Conservation (phyloP, 2,113 vertebrate genomes). For the Pachyramphus minor region DNA sequence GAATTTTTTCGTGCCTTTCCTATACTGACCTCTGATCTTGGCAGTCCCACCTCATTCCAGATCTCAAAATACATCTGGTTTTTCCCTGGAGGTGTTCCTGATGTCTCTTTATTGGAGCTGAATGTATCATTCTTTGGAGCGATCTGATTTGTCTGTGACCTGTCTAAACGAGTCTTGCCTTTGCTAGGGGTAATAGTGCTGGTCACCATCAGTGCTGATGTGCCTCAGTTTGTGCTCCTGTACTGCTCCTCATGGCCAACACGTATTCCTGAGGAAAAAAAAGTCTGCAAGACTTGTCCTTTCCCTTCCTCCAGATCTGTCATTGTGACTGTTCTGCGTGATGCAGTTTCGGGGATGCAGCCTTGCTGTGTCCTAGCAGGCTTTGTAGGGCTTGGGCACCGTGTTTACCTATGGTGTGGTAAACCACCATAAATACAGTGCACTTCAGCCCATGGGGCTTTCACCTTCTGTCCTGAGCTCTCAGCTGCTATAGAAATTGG, state of each 20-base stretch:
- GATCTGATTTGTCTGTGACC: neutral
- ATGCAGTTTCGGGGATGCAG: neutral
- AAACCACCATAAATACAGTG: neutral
- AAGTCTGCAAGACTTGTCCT: neutral
- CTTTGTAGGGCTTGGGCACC: neutral
- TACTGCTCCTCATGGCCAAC: neutral
- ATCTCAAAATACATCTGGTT: neutral
- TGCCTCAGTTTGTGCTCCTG: neutral
- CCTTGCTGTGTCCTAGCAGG: neutral
- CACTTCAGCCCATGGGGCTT: neutral
- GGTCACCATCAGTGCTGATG: neutral
- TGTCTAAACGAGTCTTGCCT: neutral
- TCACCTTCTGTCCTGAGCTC: rapidly evolving
- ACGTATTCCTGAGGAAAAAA: neutral
- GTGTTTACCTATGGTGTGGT: neutral
- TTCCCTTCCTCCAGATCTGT: neutral
- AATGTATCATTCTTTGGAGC: neutral
- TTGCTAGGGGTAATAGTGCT: neutral
- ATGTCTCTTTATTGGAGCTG: neutral
- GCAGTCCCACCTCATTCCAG: neutral
- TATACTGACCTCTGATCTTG: neutral
- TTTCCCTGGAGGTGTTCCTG: neutral
- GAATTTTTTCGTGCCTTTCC: neutral
- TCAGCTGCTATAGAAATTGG: rapidly evolving
- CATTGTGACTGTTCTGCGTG: neutral